Evolutionary conservation across 2,797 vertebrate genomes (phyloP).

Genomic region (Phalanger gymnotis): DNA sequence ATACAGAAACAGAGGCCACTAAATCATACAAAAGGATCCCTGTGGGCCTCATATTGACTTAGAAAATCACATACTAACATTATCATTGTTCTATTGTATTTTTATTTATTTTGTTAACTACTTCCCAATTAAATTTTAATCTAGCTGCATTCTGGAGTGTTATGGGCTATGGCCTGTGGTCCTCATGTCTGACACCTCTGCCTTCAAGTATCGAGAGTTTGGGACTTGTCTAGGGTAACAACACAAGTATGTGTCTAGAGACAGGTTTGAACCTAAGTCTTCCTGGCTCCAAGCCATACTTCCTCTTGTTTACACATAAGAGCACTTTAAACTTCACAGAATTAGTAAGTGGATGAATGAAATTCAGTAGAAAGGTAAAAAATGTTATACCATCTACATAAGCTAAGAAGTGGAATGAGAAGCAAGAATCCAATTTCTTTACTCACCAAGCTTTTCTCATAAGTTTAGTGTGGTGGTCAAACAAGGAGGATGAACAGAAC

Average conservation of each 20-base stretch:
- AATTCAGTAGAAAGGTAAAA: not conserved
- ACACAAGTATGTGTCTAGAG: not conserved
- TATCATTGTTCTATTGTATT: too few relatives aligned
- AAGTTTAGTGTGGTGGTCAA: not conserved
- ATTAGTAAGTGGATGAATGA: not conserved
- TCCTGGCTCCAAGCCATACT: not conserved
- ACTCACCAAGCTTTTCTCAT: not conserved
- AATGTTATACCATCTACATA: not conserved
- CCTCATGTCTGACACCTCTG: too few relatives aligned
- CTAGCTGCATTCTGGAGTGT: too few relatives aligned
- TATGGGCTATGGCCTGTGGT: too few relatives aligned
- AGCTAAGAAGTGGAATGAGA: not conserved
- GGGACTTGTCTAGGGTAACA: not conserved
- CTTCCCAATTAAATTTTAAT: too few relatives aligned
- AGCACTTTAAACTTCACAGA: not conserved
- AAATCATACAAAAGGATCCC: too few relatives aligned
- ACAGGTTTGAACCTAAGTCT: not conserved
- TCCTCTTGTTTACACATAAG: not conserved
- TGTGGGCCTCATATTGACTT: too few relatives aligned
- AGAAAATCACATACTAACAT: too few relatives aligned
- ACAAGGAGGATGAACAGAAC: not conserved
- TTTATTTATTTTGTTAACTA: too few relatives aligned
- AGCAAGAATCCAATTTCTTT: not conserved
- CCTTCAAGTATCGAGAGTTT: too few relatives aligned
- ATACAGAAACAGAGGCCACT: too few relatives aligned